phyloP scores from a whole-genome alignment of 1,140 invertebrate species.

The Drosophila pachea region DNA sequence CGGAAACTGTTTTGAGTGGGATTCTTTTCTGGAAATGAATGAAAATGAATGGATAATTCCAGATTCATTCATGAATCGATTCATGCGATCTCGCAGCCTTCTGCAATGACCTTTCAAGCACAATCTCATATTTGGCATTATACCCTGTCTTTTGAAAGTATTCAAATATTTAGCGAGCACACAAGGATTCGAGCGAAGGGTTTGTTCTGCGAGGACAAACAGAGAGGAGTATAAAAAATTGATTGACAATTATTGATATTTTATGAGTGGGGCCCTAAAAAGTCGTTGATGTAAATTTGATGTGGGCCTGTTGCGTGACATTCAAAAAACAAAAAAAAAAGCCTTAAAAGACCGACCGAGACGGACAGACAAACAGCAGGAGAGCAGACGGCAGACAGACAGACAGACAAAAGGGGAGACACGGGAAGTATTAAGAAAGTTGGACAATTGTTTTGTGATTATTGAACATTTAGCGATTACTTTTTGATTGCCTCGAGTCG shows the following conservation, averaged over 20 bases:
- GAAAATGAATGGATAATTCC: no score
- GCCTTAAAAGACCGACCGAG: neutral
- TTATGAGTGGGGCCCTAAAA: conserved; percentile 46
- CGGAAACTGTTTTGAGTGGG: neutral
- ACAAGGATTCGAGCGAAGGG: conserved; percentile 10
- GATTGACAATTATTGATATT: conserved; percentile 67
- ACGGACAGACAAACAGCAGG: neutral
- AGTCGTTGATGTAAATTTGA: conserved; percentile 52
- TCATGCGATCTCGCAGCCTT: no score
- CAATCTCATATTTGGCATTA: neutral
- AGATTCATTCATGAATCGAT: no score
- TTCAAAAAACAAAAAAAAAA: conserved; percentile 1
- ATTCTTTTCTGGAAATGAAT: neutral
- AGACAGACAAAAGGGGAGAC: neutral
- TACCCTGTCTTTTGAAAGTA: neutral
- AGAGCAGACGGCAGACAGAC: neutral
- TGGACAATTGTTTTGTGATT: conserved; percentile 27
- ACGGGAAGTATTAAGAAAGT: conserved; percentile 9
- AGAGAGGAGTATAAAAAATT: conserved; percentile 27
- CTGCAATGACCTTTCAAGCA: no score
- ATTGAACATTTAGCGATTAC: conserved; percentile 12
- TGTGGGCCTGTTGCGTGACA: conserved; percentile 30
- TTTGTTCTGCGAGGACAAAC: conserved; percentile 17
- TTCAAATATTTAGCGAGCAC: conserved; percentile 12
- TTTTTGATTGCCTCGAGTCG: conserved; percentile 10